phyloP scores from a whole-genome alignment of 2,888 invertebrate genomes.

The Perizoma flavofasciatum region DNA sequence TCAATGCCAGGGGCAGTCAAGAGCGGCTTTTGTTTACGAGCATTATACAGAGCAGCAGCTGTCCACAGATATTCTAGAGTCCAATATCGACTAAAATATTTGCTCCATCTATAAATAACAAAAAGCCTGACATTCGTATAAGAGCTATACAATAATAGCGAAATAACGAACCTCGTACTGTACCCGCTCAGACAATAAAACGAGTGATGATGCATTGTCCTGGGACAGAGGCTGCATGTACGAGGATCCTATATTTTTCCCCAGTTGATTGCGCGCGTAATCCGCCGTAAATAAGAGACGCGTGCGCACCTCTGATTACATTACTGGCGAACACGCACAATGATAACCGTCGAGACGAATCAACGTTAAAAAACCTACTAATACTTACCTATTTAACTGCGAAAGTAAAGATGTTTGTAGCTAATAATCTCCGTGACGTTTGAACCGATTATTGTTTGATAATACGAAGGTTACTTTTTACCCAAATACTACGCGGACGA shows the following conservation, averaged over 20 bases:
- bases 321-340: conserved; percentile 59
- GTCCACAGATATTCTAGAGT: background rate
- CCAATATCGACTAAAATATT: no score
- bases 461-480: no score
- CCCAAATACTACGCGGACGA: no score
- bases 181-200: conserved; percentile 37
- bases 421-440: no score
- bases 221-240: conserved; percentile 40
- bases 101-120: conserved; percentile 7
- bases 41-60: conserved; percentile 22
- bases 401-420: no score
- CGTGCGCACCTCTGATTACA: conserved; percentile 72
- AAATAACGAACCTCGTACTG: conserved; percentile 27
- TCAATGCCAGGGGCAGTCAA: conserved; percentile 62
- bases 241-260: conserved; percentile 53
- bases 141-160: conserved; percentile 27
- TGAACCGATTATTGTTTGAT: no score
- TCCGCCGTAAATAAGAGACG: conserved; percentile 79
- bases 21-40: conserved; percentile 8
- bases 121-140: conserved; percentile 12
- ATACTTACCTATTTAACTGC: no score
- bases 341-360: conserved; percentile 52
- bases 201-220: conserved; percentile 58
- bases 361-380: no score
- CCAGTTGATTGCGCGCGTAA: conserved; percentile 74